Conservation (phyloP, 2,113 vertebrate species). For the Pterocles gutturalis region DNA sequence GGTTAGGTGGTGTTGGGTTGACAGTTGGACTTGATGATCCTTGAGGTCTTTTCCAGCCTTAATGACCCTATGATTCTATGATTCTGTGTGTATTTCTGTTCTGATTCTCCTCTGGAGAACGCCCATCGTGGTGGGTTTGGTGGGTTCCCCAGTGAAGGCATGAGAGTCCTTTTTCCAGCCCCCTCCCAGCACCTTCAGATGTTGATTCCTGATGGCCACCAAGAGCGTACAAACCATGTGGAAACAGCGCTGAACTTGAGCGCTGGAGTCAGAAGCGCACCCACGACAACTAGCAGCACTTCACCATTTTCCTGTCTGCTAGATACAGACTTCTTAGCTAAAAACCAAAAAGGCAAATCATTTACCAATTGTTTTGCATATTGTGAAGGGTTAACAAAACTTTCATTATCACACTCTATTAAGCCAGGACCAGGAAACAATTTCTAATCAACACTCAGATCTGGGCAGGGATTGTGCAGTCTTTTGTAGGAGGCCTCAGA, state of each 20-base stretch:
- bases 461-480: conserved; percentile 78
- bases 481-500: conserved; percentile 82
- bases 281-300: background rate
- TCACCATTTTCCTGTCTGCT: background rate
- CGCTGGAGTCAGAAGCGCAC: background rate
- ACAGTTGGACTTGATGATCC: no score
- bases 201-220: background rate
- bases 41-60: no score
- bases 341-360: conserved; percentile 25
- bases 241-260: background rate
- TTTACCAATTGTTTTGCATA: conserved; percentile 44
- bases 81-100: background rate
- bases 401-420: conserved; percentile 83
- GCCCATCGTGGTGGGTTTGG: rapidly evolving
- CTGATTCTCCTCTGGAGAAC: background rate
- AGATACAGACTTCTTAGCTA: background rate
- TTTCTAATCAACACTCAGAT: conserved; percentile 84
- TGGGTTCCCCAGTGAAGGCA: background rate
- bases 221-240: rapidly evolving
- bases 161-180: background rate
- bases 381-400: conserved; percentile 73
- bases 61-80: no score
- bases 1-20: no score
- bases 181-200: background rate
- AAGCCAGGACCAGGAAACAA: conserved; percentile 83